Conservation (phyloP, 2,888 invertebrate genomes). For the Thymelicus acteon region DNA sequence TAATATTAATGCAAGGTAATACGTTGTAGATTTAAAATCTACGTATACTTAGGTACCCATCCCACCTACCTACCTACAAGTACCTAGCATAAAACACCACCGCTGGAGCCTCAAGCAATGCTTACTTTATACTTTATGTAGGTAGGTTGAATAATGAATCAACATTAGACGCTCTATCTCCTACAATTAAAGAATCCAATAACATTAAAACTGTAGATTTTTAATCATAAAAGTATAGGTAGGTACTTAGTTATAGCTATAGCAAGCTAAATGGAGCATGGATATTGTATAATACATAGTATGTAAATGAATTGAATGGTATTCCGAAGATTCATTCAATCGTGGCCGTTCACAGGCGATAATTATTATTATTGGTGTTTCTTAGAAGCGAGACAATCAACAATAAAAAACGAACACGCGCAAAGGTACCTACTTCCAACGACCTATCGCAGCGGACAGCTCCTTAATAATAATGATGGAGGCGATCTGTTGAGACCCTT, state of each 20-base stretch:
- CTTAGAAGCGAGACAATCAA: conserved; percentile 62
- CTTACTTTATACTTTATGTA: too few relatives aligned
- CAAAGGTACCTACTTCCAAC: conserved; percentile 57
- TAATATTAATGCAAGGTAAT: too few relatives aligned
- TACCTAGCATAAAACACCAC: too few relatives aligned
- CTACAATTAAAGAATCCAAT: too few relatives aligned
- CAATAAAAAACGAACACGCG: conserved; percentile 62
- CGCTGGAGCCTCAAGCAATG: too few relatives aligned
- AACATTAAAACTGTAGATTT: too few relatives aligned
- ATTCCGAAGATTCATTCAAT: conserved; percentile 45
- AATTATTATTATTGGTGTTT: conserved; percentile 52
- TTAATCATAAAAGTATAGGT: neutral
- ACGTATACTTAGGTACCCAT: too few relatives aligned
- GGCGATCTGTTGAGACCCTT: conserved; percentile 59
- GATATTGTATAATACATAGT: conserved; percentile 15
- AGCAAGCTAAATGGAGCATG: neutral
- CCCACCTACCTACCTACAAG: too few relatives aligned
- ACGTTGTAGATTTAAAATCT: too few relatives aligned
- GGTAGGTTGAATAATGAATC: too few relatives aligned
- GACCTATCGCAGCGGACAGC: conserved; percentile 67
- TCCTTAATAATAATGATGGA: conserved; percentile 59
- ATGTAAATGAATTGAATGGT: conserved; percentile 44
- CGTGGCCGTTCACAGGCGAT: conserved; percentile 45
- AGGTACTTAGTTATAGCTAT: neutral
- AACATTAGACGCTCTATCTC: too few relatives aligned